Evolutionary conservation across 2,888 invertebrate species (phyloP).

Genomic region (Oxyscelio sp.): DNA sequence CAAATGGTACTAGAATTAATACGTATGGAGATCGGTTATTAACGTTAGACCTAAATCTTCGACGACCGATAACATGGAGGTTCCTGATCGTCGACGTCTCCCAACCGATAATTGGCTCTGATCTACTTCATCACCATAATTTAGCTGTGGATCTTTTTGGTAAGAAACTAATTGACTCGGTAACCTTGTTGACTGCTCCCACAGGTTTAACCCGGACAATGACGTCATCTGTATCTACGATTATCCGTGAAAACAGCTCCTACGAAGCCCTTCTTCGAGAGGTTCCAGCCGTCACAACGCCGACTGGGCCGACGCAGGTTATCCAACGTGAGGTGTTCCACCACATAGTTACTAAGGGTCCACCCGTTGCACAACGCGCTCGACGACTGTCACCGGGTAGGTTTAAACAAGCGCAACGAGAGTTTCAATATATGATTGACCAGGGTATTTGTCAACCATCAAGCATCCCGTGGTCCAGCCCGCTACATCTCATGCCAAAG

Average conservation of each 20-base stretch:
- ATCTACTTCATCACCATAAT: slow-evolving; percentile 75
- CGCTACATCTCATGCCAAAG: slow-evolving; percentile 47
- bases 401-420: slow-evolving; percentile 80
- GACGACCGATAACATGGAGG: slow-evolving; percentile 79
- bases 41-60: slow-evolving; percentile 78
- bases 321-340: slow-evolving; percentile 64
- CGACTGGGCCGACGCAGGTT: background rate
- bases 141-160: background rate
- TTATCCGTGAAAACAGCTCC: no score
- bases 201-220: background rate
- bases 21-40: slow-evolving; percentile 79
- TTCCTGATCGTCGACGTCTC: slow-evolving; percentile 82
- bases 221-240: no score
- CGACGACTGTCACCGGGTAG: slow-evolving; percentile 83
- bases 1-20: slow-evolving; percentile 76
- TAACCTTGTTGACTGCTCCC: background rate
- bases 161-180: background rate
- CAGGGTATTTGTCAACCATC: slow-evolving; percentile 79
- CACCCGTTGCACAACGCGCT: slow-evolving; percentile 81
- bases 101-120: slow-evolving; percentile 83
- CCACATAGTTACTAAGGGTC: slow-evolving; percentile 83
- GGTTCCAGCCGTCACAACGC: background rate
- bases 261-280: background rate
- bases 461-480: slow-evolving; percentile 81
- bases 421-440: slow-evolving; percentile 83